Evolutionary conservation across 2,888 invertebrate genomes (phyloP), one percentile per base, ranked within the genome.

Genomic region (Drosophila acutilabella): DNA sequence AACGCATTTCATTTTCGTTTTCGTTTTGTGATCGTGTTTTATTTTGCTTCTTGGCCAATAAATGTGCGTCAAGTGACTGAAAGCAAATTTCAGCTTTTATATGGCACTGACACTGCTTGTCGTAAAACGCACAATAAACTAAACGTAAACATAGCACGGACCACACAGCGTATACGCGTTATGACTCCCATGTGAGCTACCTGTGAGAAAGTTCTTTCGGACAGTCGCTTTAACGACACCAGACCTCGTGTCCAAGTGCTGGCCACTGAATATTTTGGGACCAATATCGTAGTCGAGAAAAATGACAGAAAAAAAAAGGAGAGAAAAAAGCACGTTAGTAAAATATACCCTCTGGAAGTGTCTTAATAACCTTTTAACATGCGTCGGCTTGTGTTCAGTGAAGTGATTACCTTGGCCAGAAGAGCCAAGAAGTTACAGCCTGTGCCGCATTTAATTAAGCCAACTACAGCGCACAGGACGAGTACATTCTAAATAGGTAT

Each of bases 41-140:
- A 67, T 52, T 71, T 61, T 48, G 77, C 68, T 70, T 72, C 56
- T 68, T 16, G 36, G 23, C 23, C 80, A 83, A 80, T 76, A 80
- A 83, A 78, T 71, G 81, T 48, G 54, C 64, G 61, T 69, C 67
- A 73, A 71, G 71, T 62, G 65, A 59, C 69, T 60, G 6, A 45
- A 59, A 67, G 68, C 47, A 61, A 54, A 60, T 33, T 65, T 64
- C 64, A 36, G 44, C 68, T 68, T 88, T 81, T 89, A 89, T 88
- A 74, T 71, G 72, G 68, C 56, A 41, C 23, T 36, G 36, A 76
- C 77, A 78, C 76, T 80, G 76, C 64, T 71, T 74, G 89, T 86
- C 85, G 80, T 86, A 84, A 89, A 81, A 77, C 52, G 61, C 71
- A 79, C 79, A 77, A 85, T 86, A 89, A 89, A 86, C 85, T 71